Base-by-base conservation (phyloP, 2,888 invertebrate species). In the Serrognathus titanus region DNA sequence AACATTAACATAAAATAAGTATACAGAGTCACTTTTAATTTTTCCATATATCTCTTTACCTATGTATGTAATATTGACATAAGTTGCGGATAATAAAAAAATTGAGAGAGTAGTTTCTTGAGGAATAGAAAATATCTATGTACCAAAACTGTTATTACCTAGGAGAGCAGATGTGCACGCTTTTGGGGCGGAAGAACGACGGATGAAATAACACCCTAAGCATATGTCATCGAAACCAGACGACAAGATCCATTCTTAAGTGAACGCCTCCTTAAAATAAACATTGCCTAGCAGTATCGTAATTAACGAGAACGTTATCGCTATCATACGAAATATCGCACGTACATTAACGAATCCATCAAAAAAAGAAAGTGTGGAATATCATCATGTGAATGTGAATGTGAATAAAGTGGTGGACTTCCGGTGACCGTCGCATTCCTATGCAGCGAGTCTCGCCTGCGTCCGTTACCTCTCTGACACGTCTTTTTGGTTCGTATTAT, bases 391-490 rank as follows among this genome's bases (percentile, higher is more conserved):
- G n/a, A n/a, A n/a, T 54, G 43, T 48, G 20, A 16, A 54, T 41
- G 48, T 54, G 54, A 50, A 50, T 38, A 37, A 48, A 50, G 37
- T 45, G 48, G 37, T 50, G 16, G 49, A 55, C 55, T 55, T 55
- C 55, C 55, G 55, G 55, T 50, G 49, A 31, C 50, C 43, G 31
- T 48, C 37, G 50, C 55, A 55, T 55, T 55, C 50, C 55, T 49
- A 13, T 37, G 55, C 45, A 36, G 24, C 5, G 5, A 31, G 24
- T 31, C 24, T 31, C 24, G 24, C 6, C 24, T 7, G 2, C 7
- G 24, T 31, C 24, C 24, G 24, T 31, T 31, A 1, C 24, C 24
- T 31, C 24, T 16, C 3, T 31, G 24, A 31, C 24, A 31, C 7
- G 24, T 3, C 24, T 31, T 31, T 7, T 31, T 31, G 5, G 6